Evolutionary conservation across 2,797 vertebrate genomes (phyloP), one percentile per base, ranked within the genome.

Genomic region (Malacoctenus gilli): DNA sequence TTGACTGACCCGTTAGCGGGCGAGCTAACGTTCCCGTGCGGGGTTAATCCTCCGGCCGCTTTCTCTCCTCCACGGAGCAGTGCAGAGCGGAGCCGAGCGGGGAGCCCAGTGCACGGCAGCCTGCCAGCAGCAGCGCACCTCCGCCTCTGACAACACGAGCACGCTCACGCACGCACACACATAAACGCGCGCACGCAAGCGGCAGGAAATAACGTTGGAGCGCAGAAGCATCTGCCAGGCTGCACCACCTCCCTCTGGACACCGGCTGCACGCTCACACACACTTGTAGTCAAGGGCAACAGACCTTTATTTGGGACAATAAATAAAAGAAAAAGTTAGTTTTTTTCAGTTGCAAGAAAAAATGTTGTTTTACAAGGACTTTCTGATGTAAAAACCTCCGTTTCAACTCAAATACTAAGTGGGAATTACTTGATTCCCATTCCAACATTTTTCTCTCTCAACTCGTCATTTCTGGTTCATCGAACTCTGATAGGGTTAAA

Each of bases 1-100:
- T 48, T 54, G 18, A 54, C 64, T n/a, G n/a, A n/a, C n/a, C n/a
- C 79, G 77, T 83, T 86, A 84, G 84, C 86, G 54, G 73, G 8
- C 1, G 31, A 76, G 89, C 88, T 87, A 87, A 76, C 67, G 78
- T 57, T 44, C 46, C 59, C 31, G 72, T 75, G 52, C 71, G 46
- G 72, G 72, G 59, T 82, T 74, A 85, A 82, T 80, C 80, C 80
- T 55, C 69, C 42, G 47, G 65, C 62, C 52, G 72, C 71, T 75
- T 75, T 50, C 59, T 37, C 25, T 69, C n/a, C n/a, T n/a, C n/a
- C n/a, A 8, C 72, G n/a, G n/a, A 60, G 72, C 44, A 1, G 72
- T 67, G 64, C 51, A 4, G 72, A 14, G 60, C n/a, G 4, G 35
- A 36, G 35, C 35, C 7, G 35, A 37, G 63, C 51, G 6, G 68